phyloP scores from a whole-genome alignment of 1,140 invertebrate genomes.

The Drosophila grimshawi region DNA sequence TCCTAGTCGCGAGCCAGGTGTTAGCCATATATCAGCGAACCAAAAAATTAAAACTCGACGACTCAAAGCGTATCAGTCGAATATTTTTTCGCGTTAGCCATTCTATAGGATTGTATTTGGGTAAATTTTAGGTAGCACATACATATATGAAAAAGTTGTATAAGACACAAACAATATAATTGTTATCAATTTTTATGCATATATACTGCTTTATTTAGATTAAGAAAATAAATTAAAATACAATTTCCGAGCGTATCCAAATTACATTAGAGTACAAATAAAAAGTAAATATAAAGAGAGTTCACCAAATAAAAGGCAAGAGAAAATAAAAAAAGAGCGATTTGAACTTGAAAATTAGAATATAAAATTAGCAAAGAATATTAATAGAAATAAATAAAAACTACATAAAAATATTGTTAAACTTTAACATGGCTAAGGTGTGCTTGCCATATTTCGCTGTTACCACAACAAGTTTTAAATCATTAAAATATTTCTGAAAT shows the following conservation, averaged over 20 bases:
- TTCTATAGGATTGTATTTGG: slow-evolving; percentile 16
- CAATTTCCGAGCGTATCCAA: no score
- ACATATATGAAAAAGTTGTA: no score
- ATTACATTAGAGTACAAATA: background rate
- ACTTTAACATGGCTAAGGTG: no score
- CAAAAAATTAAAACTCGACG: background rate
- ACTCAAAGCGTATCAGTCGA: background rate
- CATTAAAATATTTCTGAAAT: background rate
- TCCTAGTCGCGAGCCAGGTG: slow-evolving; percentile 50
- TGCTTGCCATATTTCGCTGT: no score
- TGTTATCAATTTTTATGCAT: no score
- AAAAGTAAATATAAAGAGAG: background rate
- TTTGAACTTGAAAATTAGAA: background rate
- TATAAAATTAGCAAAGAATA: background rate
- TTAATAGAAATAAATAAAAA: background rate
- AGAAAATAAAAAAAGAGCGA: background rate
- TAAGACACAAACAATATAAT: no score
- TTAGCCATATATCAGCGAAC: slow-evolving; percentile 60
- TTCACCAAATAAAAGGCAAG: background rate
- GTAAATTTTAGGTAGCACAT: background rate
- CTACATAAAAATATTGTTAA: background rate
- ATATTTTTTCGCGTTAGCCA: slow-evolving; percentile 33
- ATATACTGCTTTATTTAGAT: no score
- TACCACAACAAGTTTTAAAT: background rate
- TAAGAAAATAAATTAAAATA: no score